phyloP scores from a whole-genome alignment of 1,140 invertebrate species.

The Asbolus verrucosus region DNA sequence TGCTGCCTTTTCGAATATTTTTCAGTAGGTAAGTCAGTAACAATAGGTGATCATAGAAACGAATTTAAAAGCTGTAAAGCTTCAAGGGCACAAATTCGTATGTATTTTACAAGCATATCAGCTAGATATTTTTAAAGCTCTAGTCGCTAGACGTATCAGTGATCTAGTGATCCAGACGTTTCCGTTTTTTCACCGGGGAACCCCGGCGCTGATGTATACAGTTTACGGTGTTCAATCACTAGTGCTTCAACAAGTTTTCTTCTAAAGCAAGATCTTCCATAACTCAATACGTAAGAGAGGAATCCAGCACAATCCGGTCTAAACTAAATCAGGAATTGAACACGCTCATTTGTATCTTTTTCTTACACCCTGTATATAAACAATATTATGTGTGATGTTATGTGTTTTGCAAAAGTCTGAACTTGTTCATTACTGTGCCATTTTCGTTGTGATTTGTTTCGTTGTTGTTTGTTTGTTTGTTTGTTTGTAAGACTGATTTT shows the following conservation, averaged over 20 bases:
- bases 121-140: slow-evolving; percentile 34
- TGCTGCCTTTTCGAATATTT: slow-evolving; percentile 53
- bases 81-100: slow-evolving; percentile 37
- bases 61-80: slow-evolving; percentile 35
- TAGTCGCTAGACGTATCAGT: slow-evolving; percentile 24
- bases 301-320: slow-evolving; percentile 18
- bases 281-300: slow-evolving; percentile 29
- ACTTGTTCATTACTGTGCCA: too few relatives aligned
- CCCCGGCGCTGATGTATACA: too few relatives aligned
- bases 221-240: slow-evolving; percentile 8
- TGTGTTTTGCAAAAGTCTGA: slow-evolving; percentile 24
- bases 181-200: too few relatives aligned
- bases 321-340: slow-evolving; percentile 29
- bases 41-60: slow-evolving; percentile 36
- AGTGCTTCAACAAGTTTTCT: slow-evolving; percentile 26
- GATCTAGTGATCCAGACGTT: slow-evolving; percentile 4
- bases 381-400: slow-evolving; percentile 14
- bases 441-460: slow-evolving; percentile 1
- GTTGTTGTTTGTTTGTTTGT: slow-evolving; percentile 24
- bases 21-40: slow-evolving; percentile 28
- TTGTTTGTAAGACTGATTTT: slow-evolving; percentile 24
- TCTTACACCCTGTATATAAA: slow-evolving; percentile 17
- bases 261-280: slow-evolving; percentile 29
- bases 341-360: slow-evolving; percentile 6
- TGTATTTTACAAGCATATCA: slow-evolving; percentile 35